Conservation (phyloP, 2,888 invertebrate genomes). For the Oscheius sp. region DNA sequence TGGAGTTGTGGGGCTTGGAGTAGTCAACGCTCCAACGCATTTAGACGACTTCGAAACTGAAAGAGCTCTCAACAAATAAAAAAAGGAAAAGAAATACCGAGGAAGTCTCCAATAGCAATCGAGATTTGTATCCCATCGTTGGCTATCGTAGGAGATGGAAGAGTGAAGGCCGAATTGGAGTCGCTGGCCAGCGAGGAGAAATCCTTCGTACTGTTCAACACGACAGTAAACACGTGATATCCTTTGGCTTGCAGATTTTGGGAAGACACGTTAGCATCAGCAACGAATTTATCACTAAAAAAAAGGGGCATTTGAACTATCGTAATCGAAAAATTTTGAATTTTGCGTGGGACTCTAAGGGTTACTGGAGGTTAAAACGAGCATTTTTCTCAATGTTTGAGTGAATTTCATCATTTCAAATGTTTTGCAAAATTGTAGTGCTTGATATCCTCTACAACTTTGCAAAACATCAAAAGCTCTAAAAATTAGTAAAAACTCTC, state of each 20-base stretch:
- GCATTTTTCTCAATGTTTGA: too few species aligned
- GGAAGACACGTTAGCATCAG: neutral
- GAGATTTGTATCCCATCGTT: neutral
- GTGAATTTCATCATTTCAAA: too few species aligned
- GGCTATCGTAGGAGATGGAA: neutral
- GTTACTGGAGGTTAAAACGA: too few species aligned
- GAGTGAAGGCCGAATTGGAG: neutral
- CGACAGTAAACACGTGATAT: conserved; percentile 16
- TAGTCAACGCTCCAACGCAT: conserved; percentile 1
- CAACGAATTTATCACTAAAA: conserved; percentile 2
- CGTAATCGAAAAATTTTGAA: too few species aligned
- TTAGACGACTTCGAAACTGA: neutral
- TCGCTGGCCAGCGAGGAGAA: conserved; percentile 8
- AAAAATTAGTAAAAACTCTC: too few species aligned
- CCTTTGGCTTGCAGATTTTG: neutral
- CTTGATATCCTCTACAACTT: too few species aligned
- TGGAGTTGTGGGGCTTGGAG: neutral
- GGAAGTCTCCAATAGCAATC: neutral
- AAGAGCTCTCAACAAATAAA: neutral
- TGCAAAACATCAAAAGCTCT: too few species aligned
- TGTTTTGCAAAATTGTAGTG: too few species aligned
- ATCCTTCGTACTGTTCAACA: neutral
- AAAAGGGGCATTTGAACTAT: neutral
- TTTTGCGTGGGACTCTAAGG: too few species aligned
- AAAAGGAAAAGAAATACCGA: neutral